Conservation (phyloP, 1,140 invertebrate species). For the Samia ricini region DNA sequence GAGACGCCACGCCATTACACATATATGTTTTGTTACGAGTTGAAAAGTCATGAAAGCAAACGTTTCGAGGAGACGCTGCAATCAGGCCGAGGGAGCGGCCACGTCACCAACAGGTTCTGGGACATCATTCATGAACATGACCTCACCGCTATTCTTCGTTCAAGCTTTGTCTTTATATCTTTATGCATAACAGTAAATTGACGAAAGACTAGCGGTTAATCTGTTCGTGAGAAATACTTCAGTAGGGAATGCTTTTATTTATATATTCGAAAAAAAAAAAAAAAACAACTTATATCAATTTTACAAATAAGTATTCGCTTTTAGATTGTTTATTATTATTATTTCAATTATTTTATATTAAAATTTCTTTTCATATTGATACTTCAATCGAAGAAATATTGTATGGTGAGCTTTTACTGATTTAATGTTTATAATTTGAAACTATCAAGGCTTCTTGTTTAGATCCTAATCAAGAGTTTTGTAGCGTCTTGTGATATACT, state of each 20-base stretch:
- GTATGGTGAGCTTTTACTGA: constrained; percentile 48
- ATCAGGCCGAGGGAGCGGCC: constrained; percentile 75
- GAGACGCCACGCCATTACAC: constrained; percentile 77
- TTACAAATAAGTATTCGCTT: constrained; percentile 32
- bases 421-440: constrained; percentile 33
- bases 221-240: constrained; percentile 32
- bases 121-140: constrained; percentile 52
- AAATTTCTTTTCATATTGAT: constrained; percentile 40
- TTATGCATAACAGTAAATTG: background rate
- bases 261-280: no score
- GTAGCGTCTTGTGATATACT: constrained; percentile 57
- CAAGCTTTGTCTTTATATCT: background rate
- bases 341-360: constrained; percentile 37
- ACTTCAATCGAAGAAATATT: constrained; percentile 40
- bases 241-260: constrained; percentile 54
- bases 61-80: constrained; percentile 75
- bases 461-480: constrained; percentile 38
- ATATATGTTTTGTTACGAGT: constrained; percentile 51
- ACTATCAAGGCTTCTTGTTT: constrained; percentile 44
- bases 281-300: constrained; percentile 44
- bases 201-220: constrained; percentile 38
- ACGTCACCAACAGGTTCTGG: constrained; percentile 69
- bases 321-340: constrained; percentile 27
- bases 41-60: constrained; percentile 67
- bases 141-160: constrained; percentile 32